Evolutionary conservation across 2,113 vertebrate species (phyloP), one percentile per base, ranked within the genome.

Genomic region (Neolamprologus hecqui): DNA sequence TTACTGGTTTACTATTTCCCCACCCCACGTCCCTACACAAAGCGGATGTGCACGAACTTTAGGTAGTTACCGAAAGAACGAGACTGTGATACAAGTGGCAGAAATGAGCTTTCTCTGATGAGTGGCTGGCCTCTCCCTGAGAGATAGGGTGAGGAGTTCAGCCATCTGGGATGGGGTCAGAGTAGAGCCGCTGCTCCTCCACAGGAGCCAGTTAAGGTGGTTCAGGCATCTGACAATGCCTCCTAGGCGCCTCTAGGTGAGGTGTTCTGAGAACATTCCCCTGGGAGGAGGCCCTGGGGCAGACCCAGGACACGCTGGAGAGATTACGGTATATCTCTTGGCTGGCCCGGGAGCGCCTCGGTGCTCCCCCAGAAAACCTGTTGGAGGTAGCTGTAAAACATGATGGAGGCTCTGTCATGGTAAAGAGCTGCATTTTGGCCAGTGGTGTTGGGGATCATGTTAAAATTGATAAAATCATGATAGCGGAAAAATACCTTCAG

Each of bases 21-120:
- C 6, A 35, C 17, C 58, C 58, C 60, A 65, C 17, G 3, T 37
- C 10, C 60, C 60, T n/a, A 65, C 31, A 12, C 60, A 65, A 37
- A 65, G 17, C 0, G 2, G 19, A 65, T 65, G 10, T 37, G 5
- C 60, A 65, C 4, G 0, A 65, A 37, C 17, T 65, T 37, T 65
- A 37, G 31, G 17, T 65, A 65, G 60, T 65, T n/a, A 65, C 31
- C 10, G 0, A 65, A 37, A 37, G 60, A 65, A 37, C 4, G 4
- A 65, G 10, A 37, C 31, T 65, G 31, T 1, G 31, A 37, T 65
- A 65, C 31, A n/a, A 37, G 17, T 35, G 1, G 31, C 4, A 37
- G 60, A 65, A 65, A n/a, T 65, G 0, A 65, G 31, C 6, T 65
- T 65, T 65, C 31, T 37, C 31, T 35, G 31, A 65, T 5, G 60